Percentiles rank a stretch among this genome's conserved stretches.
Conservation (phyloP, 2,113 vertebrate species). For the Clarias magur region DNA sequence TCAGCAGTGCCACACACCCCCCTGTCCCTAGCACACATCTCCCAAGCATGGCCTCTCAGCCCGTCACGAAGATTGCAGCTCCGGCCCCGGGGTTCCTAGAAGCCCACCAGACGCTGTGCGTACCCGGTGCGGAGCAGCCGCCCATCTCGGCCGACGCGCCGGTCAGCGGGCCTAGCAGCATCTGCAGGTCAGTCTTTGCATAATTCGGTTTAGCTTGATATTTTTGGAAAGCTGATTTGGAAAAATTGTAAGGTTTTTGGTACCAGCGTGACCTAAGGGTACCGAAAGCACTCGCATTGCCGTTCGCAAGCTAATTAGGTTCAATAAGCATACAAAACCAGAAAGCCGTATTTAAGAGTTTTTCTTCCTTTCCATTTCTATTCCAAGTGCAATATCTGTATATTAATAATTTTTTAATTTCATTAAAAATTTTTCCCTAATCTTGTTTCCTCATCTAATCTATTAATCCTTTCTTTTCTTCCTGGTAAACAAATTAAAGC, state of each 20-base stretch:
- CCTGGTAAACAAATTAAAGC: no score
- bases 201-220: not conserved
- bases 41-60: constrained; percentile 77
- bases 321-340: not conserved
- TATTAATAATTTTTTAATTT: no score
- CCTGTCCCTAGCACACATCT: constrained; percentile 81
- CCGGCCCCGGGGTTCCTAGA: constrained; percentile 85
- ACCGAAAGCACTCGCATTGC: not conserved
- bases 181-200: constrained; percentile 85
- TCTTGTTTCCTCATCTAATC: no score
- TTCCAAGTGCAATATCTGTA: no score
- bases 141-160: constrained; percentile 78
- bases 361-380: no score
- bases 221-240: not conserved
- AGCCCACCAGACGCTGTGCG: constrained; percentile 83
- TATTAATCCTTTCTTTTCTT: no score
- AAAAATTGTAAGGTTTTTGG: not conserved
- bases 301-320: no score
- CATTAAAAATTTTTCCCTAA: no score
- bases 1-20: constrained; percentile 79
- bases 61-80: constrained; percentile 85
- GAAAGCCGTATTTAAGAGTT: not conserved
- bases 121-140: constrained; percentile 79
- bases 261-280: not conserved
- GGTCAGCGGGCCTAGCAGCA: constrained; percentile 87